Evolutionary conservation across 2,797 vertebrate species (phyloP).

Genomic region (Leptatherina wallacei): DNA sequence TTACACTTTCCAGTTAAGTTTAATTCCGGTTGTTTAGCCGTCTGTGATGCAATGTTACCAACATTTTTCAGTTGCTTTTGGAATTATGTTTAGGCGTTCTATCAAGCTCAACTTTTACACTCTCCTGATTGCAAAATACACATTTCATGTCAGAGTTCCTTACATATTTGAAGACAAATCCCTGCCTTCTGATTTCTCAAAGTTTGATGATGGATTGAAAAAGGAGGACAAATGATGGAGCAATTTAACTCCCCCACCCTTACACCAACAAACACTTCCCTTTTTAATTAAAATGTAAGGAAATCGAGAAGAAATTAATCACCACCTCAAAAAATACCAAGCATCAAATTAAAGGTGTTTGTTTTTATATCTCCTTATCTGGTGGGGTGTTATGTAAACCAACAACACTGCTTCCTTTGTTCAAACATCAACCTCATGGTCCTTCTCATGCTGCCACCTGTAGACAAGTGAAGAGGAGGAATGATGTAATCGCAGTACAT

Average conservation of each 20-base stretch:
- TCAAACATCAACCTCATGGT: conserved; percentile 24
- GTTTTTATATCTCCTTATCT: background rate
- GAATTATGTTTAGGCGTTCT: background rate
- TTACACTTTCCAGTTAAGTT: background rate
- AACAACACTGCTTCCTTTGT: conserved; percentile 15
- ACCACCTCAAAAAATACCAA: background rate
- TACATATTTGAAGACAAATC: conserved; percentile 9
- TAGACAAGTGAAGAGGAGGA: conserved; percentile 36
- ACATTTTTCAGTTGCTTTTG: background rate
- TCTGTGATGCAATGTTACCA: background rate
- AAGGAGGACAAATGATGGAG: conserved; percentile 4
- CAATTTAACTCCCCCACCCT: background rate
- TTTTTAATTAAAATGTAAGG: background rate
- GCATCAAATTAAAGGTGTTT: background rate
- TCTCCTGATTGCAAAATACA: background rate
- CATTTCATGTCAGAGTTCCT: background rate
- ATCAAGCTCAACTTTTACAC: background rate
- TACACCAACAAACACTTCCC: background rate
- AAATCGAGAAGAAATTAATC: background rate
- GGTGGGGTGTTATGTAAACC: conserved; percentile 7
- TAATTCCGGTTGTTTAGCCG: background rate
- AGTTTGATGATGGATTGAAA: conserved; percentile 21
- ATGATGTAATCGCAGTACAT: conserved; percentile 37
- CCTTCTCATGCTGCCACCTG: conserved; percentile 19
- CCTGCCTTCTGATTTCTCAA: background rate